Conservation (phyloP, 2,888 invertebrate genomes). For the Caenorhabditis zanzibari region DNA sequence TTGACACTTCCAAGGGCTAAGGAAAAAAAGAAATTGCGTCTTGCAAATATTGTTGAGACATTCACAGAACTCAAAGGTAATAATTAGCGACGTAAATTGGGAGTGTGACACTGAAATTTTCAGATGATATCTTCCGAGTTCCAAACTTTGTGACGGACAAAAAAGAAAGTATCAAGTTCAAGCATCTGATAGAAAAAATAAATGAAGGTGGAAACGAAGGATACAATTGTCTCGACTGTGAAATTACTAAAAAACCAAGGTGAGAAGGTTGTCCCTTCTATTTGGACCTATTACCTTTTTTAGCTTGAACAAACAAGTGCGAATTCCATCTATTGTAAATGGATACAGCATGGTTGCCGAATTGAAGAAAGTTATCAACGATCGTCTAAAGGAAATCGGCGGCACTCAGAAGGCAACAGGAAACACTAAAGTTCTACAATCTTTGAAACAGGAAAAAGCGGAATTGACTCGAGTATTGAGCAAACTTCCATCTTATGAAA, state of each 20-base stretch:
- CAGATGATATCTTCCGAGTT: too few species aligned
- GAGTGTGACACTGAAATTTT: too few species aligned
- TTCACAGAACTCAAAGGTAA: too few species aligned
- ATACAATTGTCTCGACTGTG: neutral
- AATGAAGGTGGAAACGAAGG: neutral
- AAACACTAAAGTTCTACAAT: neutral
- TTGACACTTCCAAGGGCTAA: too few species aligned
- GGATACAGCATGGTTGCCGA: neutral
- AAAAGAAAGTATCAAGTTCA: too few species aligned
- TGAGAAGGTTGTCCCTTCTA: neutral
- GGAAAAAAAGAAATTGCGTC: too few species aligned
- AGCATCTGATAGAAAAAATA: too few species aligned
- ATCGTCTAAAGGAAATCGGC: neutral
- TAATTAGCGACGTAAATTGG: too few species aligned
- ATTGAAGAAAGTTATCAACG: neutral
- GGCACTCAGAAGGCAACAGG: neutral
- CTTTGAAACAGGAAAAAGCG: neutral
- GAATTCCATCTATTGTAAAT: neutral
- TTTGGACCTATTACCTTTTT: neutral
- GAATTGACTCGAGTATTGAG: too few species aligned
- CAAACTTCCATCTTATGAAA: conserved; percentile 1
- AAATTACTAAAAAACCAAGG: neutral
- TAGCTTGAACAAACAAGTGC: neutral
- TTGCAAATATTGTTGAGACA: too few species aligned
- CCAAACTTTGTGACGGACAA: too few species aligned